phyloP scores from a whole-genome alignment of 2,888 invertebrate genomes.

The Ditylenchus weischeri region DNA sequence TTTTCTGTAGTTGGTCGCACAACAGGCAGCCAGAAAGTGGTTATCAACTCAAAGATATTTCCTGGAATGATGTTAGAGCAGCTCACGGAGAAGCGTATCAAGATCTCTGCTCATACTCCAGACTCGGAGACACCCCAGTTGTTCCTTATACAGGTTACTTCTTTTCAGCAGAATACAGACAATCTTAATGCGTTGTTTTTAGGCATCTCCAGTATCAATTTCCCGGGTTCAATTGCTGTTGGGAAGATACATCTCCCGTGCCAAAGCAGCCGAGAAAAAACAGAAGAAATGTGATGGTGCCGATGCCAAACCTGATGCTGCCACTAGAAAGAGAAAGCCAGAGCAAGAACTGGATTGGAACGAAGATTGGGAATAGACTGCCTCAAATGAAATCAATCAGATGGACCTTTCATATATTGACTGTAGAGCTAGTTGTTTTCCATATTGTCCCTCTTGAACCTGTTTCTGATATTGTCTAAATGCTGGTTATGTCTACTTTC shows the following conservation, averaged over 20 bases:
- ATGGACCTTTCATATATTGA: too few relatives aligned
- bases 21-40: slow-evolving; percentile 49
- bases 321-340: slow-evolving; percentile 10
- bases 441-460: too few relatives aligned
- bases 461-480: too few relatives aligned
- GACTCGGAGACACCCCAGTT: slow-evolving; percentile 48
- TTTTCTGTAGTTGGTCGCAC: slow-evolving; percentile 52
- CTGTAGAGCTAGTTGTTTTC: too few relatives aligned
- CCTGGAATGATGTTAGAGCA: slow-evolving; percentile 52
- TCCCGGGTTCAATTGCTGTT: not conserved
- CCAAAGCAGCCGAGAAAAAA: not conserved
- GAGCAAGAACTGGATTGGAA: not conserved
- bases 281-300: not conserved
- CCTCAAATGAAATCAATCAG: too few relatives aligned
- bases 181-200: not conserved
- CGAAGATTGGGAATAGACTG: too few relatives aligned
- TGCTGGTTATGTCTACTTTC: too few relatives aligned
- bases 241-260: slow-evolving; percentile 3
- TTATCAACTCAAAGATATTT: slow-evolving; percentile 51
- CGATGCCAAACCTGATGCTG: not conserved
- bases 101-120: slow-evolving; percentile 50
- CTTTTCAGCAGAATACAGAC: not conserved
- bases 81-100: slow-evolving; percentile 45
- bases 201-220: slow-evolving; percentile 13
- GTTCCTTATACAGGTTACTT: slow-evolving; percentile 44